phyloP scores from a whole-genome alignment of 2,797 vertebrate species.

The Cossypha dichroa region DNA sequence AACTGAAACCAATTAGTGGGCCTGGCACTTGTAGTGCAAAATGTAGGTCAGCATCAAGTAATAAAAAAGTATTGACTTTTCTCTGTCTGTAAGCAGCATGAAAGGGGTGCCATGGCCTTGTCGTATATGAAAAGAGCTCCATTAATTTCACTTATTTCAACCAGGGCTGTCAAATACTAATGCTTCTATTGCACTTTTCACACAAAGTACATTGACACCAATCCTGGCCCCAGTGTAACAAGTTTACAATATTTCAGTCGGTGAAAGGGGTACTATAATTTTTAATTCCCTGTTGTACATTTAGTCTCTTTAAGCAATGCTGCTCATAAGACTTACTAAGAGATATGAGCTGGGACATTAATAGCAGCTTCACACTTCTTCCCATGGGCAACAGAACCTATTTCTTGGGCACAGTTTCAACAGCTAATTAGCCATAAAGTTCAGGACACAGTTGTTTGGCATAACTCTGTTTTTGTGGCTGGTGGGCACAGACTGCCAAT shows the following conservation, averaged over 20 bases:
- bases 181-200: constrained; percentile 87
- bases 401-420: constrained; percentile 32
- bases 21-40: constrained; percentile 88
- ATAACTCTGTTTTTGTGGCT: neutral
- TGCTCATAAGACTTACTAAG: constrained; percentile 64
- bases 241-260: constrained; percentile 84
- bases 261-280: constrained; percentile 76
- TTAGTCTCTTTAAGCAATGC: constrained; percentile 50
- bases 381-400: constrained; percentile 29
- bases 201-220: constrained; percentile 84
- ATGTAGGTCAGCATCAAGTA: constrained; percentile 91
- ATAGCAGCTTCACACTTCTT: constrained; percentile 34
- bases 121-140: constrained; percentile 90
- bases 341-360: constrained; percentile 62
- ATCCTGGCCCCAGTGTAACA: constrained; percentile 77
- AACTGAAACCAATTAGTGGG: constrained; percentile 91
- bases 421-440: constrained; percentile 55
- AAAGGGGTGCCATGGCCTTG: constrained; percentile 90
- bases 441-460: constrained; percentile 36
- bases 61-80: constrained; percentile 96
- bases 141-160: constrained; percentile 95
- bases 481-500: constrained; percentile 32
- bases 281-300: constrained; percentile 75
- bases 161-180: constrained; percentile 88
- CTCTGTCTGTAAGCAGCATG: constrained; percentile 89